Conservation (phyloP, 2,888 invertebrate genomes). For the Drosophila melanocephala region DNA sequence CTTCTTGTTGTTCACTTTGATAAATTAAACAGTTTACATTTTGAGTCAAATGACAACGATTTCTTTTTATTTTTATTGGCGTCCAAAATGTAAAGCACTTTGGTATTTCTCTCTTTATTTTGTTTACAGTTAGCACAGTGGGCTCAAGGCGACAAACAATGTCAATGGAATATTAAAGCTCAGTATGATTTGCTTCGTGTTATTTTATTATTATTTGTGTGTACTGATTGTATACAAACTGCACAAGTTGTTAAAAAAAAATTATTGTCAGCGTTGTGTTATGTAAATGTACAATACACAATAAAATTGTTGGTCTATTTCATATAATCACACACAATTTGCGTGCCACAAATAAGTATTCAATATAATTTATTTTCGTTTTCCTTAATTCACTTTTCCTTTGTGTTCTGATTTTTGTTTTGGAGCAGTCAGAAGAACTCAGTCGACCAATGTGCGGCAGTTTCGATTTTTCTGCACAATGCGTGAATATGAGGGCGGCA, state of each 20-base stretch:
- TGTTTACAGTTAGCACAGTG: conserved; percentile 51
- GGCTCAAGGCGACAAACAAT: conserved; percentile 15
- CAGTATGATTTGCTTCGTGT: conserved; percentile 9
- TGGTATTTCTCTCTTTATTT: conserved; percentile 26
- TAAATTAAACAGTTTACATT: conserved; percentile 51
- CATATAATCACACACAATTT: conserved; percentile 20
- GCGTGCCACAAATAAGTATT: conserved; percentile 21
- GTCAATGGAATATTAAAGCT: conserved; percentile 37
- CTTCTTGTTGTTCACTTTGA: conserved; percentile 13
- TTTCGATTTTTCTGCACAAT: conserved; percentile 60
- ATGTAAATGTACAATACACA: conserved; percentile 46
- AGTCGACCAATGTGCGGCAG: conserved; percentile 45
- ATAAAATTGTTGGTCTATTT: conserved; percentile 24
- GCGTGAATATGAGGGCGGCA: neutral
- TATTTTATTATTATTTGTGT: conserved; percentile 7
- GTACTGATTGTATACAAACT: conserved; percentile 31
- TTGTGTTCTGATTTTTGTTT: conserved; percentile 22
- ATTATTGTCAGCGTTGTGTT: conserved; percentile 38
- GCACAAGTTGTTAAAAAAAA: conserved; percentile 13
- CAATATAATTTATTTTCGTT: conserved; percentile 30
- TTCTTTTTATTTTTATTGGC: conserved; percentile 12
- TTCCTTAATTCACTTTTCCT: conserved; percentile 20
- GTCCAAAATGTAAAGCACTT: conserved; percentile 37
- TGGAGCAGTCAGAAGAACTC: conserved; percentile 13
- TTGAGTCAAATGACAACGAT: conserved; percentile 27